Evolutionary conservation across 2,113 vertebrate genomes (phyloP).

Genomic region (Phrynocephalus versicolor): DNA sequence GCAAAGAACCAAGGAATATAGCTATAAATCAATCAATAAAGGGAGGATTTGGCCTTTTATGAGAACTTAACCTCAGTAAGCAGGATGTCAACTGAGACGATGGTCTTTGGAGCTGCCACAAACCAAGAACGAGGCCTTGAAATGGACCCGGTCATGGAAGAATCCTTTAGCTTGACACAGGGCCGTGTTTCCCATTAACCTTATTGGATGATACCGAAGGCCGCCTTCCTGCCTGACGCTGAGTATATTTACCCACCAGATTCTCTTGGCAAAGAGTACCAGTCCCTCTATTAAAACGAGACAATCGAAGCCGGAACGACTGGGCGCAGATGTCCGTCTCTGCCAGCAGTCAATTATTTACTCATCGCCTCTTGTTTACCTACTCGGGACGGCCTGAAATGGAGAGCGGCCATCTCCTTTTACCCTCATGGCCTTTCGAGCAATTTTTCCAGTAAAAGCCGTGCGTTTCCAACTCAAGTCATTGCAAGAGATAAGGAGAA

Average conservation of each 20-base stretch:
- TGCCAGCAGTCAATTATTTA: slow-evolving; percentile 1
- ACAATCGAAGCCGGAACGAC: neutral
- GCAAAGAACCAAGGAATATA: too few relatives aligned
- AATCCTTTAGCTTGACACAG: neutral
- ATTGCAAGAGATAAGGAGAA: too few relatives aligned
- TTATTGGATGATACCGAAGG: neutral
- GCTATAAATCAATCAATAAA: neutral
- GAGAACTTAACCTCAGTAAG: neutral
- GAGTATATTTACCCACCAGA: neutral
- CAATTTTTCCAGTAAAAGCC: neutral
- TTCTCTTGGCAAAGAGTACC: slow-evolving; percentile 17
- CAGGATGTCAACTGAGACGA: neutral
- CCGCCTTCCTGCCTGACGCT: neutral
- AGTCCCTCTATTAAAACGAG: neutral
- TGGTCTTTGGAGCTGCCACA: neutral
- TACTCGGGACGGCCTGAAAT: neutral
- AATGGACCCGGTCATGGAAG: slow-evolving; percentile 15
- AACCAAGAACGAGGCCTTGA: neutral
- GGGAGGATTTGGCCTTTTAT: neutral
- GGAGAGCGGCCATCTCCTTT: neutral
- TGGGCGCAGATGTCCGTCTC: neutral
- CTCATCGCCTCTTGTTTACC: neutral
- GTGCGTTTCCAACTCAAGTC: neutral
- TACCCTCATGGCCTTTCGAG: too few relatives aligned
- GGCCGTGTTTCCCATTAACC: neutral